phyloP scores from a whole-genome alignment of 2,888 invertebrate species.

The Perithous albicinctus region DNA sequence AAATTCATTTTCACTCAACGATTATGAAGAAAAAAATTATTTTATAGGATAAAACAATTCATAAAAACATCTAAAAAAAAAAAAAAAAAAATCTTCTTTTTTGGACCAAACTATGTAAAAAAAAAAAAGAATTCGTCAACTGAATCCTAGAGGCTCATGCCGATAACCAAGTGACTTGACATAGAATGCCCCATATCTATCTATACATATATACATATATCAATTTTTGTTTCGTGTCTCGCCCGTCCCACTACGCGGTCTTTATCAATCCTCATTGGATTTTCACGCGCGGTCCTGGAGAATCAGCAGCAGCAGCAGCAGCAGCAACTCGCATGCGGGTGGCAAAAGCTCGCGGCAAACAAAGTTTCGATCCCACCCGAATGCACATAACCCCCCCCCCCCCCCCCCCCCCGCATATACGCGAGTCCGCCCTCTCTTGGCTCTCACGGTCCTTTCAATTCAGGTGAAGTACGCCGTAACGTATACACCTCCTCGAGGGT shows the following conservation, averaged over 20 bases:
- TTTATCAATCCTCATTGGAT: slow-evolving; percentile 58
- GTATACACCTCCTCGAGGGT: slow-evolving; percentile 39
- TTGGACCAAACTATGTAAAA: too few relatives aligned
- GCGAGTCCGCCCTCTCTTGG: neutral
- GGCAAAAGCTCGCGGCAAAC: slow-evolving; percentile 25
- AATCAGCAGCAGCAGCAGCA: too few relatives aligned
- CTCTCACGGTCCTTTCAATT: slow-evolving; percentile 37
- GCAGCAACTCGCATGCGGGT: slow-evolving; percentile 19
- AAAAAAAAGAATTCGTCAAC: too few relatives aligned
- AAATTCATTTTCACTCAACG: too few relatives aligned
- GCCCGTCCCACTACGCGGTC: slow-evolving; percentile 18
- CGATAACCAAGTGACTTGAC: too few relatives aligned
- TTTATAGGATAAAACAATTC: too few relatives aligned
- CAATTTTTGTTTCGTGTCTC: slow-evolving; percentile 28
- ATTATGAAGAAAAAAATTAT: too few relatives aligned
- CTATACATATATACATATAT: too few relatives aligned
- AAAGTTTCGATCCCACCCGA: slow-evolving; percentile 60
- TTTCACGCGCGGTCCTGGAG: slow-evolving; percentile 2
- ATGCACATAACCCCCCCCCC: slow-evolving; percentile 30
- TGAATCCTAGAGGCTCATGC: too few relatives aligned
- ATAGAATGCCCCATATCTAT: too few relatives aligned
- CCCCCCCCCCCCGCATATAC: neutral
- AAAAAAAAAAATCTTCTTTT: too few relatives aligned
- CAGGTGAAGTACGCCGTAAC: slow-evolving; percentile 41
- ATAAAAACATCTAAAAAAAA: too few relatives aligned